A percentile compares a stretch with the other conserved stretches of the same genome.
These are phyloP conservation scores for Oryzias woworae DNA, from an alignment of 2,113 vertebrate species.

Conservation along the genomic window DNA sequence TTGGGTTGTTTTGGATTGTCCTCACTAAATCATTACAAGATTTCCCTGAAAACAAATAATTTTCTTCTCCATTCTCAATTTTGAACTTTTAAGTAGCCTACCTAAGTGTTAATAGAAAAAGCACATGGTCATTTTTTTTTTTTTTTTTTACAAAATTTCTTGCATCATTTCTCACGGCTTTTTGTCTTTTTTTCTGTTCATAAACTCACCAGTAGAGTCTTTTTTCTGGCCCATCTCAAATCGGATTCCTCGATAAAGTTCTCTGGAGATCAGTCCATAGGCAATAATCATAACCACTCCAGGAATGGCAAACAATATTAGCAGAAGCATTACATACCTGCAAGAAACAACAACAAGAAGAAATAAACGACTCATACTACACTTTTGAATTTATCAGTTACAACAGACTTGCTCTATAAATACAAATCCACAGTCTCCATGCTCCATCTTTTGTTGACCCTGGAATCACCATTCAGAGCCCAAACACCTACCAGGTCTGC, in stretches of 20 bases:
- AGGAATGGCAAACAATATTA: slow-evolving; percentile 78
- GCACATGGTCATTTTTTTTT: too few species aligned
- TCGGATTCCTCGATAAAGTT: slow-evolving; percentile 80
- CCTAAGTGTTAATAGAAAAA: too few species aligned
- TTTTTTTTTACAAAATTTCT: too few species aligned
- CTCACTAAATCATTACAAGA: too few species aligned
- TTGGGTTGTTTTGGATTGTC: too few species aligned
- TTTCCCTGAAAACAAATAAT: too few species aligned
- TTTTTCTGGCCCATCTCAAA: slow-evolving; percentile 79
- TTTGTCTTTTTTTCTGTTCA: too few species aligned
- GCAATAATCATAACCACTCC: slow-evolving; percentile 82
- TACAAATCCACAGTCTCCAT: not conserved
- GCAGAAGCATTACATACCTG: slow-evolving; percentile 78
- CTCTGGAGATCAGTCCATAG: slow-evolving; percentile 81
- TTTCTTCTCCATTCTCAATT: too few species aligned
- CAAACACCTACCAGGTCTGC: slow-evolving; percentile 86
- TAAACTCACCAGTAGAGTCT: slow-evolving; percentile 67
- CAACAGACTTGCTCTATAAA: too few species aligned
- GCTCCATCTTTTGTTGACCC: not conserved
- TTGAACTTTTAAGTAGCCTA: too few species aligned
- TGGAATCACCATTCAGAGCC: not conserved
- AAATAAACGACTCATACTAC: not conserved
- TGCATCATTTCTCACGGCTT: too few species aligned
- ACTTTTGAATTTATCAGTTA: too few species aligned
- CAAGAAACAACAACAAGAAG: slow-evolving; percentile 5